Conservation (phyloP, 1,140 invertebrate species). For the Amyelois transitella region DNA sequence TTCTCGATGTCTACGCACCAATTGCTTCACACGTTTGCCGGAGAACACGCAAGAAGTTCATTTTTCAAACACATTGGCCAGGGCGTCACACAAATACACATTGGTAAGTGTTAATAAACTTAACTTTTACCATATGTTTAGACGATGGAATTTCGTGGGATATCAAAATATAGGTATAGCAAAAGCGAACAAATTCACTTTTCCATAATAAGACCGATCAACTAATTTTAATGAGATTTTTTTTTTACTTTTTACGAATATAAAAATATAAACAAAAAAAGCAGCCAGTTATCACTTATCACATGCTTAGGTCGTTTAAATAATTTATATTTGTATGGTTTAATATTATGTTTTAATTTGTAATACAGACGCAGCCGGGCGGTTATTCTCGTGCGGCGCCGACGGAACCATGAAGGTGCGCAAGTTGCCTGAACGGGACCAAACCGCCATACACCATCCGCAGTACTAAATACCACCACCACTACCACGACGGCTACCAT, state of each 20-base stretch:
- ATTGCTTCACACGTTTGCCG: slow-evolving; percentile 89
- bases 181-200: too few species aligned
- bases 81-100: slow-evolving; percentile 95
- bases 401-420: slow-evolving; percentile 99
- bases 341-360: background rate
- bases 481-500: too few species aligned
- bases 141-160: too few species aligned
- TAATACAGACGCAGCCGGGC: slow-evolving; percentile 80
- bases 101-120: slow-evolving; percentile 61
- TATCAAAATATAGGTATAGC: too few species aligned
- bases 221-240: too few species aligned
- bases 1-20: slow-evolving; percentile 93
- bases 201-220: too few species aligned
- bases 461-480: slow-evolving; percentile 23
- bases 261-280: too few species aligned
- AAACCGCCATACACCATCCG: slow-evolving; percentile 36
- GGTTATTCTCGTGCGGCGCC: slow-evolving; percentile 97
- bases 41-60: slow-evolving; percentile 93
- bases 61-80: slow-evolving; percentile 98
- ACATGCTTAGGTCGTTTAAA: too few species aligned
- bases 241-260: too few species aligned
- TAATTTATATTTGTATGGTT: background rate
- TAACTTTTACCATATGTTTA: background rate
- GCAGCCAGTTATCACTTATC: too few species aligned
- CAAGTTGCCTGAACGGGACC: slow-evolving; percentile 85